phyloP scores from a whole-genome alignment of 2,797 vertebrate species.

The Prunella strophiata region DNA sequence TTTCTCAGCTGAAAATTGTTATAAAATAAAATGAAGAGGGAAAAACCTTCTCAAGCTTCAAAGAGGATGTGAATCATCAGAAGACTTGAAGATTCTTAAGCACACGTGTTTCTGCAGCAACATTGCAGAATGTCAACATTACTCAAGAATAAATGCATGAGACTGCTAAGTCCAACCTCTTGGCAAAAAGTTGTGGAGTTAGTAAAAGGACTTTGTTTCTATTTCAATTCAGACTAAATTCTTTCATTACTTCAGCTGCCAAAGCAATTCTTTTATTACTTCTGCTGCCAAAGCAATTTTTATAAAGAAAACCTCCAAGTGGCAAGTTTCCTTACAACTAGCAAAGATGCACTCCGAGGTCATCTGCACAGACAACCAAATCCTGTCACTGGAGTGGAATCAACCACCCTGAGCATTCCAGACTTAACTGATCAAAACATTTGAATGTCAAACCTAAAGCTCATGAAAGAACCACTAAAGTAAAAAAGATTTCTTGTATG shows the following conservation, averaged over 20 bases:
- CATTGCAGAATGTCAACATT: neutral
- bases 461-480: neutral
- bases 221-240: neutral
- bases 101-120: neutral
- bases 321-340: neutral
- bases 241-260: neutral
- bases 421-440: neutral
- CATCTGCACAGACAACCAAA: neutral
- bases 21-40: neutral
- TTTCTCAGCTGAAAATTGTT: neutral
- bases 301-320: neutral
- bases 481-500: neutral
- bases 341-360: neutral
- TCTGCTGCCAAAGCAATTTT: neutral
- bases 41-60: neutral
- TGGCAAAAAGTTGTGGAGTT: neutral
- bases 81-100: neutral
- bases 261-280: neutral
- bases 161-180: neutral
- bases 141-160: neutral
- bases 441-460: neutral
- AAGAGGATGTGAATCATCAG: neutral
- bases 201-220: neutral
- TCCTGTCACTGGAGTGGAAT: neutral
- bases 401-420: neutral